These are phyloP conservation scores for Flexamia atlantica DNA, from an alignment of 2,888 invertebrate genomes.

Conservation along the genomic window DNA sequence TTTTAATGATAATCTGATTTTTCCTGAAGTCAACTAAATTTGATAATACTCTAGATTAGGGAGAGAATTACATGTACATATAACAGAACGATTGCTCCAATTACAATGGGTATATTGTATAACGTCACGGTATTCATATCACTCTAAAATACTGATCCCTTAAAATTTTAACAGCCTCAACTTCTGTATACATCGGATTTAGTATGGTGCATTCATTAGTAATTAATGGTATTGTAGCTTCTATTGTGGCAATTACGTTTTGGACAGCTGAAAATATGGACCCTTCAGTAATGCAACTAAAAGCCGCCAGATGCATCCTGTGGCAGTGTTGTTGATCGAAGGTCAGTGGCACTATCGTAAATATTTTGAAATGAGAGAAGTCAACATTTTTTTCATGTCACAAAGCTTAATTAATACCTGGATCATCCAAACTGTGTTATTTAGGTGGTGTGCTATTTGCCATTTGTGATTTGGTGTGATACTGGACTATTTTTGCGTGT, in stretches of 20 bases:
- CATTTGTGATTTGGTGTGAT: constrained; percentile 33
- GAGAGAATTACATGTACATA: no score
- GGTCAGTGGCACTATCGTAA: constrained; percentile 73
- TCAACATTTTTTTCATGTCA: constrained; percentile 62
- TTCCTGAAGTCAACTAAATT: no score
- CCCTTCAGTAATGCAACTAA: constrained; percentile 57
- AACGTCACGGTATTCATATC: no score
- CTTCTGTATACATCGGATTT: not conserved
- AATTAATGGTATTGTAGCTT: constrained; percentile 25
- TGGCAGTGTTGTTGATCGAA: constrained; percentile 72
- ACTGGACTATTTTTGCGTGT: constrained; percentile 13
- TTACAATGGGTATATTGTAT: no score
- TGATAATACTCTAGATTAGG: no score
- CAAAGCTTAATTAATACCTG: constrained; percentile 29
- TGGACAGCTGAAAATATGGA: constrained; percentile 53
- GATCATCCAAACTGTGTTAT: constrained; percentile 33
- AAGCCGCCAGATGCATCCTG: constrained; percentile 69
- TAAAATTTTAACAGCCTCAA: no score
- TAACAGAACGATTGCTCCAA: no score
- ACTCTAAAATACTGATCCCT: no score
- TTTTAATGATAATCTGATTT: no score
- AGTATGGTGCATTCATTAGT: not conserved
- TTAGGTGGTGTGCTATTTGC: constrained; percentile 28
- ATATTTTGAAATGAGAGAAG: constrained; percentile 70
- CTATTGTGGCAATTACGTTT: constrained; percentile 38